Evolutionary conservation across 1,140 invertebrate species (phyloP).

Genomic region (Monomorium pharaonis): DNA sequence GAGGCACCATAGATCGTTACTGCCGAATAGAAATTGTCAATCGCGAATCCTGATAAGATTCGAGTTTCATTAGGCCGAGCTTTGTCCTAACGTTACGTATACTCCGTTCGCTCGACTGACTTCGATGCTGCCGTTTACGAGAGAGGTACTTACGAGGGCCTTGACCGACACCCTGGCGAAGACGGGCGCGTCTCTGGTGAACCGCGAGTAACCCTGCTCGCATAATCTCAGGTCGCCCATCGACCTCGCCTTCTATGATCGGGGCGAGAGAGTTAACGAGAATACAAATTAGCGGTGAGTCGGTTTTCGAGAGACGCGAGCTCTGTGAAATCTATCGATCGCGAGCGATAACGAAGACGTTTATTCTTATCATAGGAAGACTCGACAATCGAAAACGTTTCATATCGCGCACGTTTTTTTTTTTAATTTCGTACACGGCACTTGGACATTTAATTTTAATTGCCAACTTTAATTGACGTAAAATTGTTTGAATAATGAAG

Average conservation of each 20-base stretch:
- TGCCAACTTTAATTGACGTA: background rate
- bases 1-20: slow-evolving; percentile 27
- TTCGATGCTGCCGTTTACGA: slow-evolving; percentile 60
- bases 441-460: background rate
- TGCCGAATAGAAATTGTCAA: slow-evolving; percentile 12
- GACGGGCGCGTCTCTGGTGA: slow-evolving; percentile 80
- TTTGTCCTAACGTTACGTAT: slow-evolving; percentile 11
- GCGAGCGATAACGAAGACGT: background rate
- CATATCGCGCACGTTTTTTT: no score
- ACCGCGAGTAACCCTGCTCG: slow-evolving; percentile 79
- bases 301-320: slow-evolving; percentile 56
- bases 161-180: slow-evolving; percentile 86
- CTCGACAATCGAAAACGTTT: background rate
- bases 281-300: slow-evolving; percentile 66
- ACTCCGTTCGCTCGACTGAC: slow-evolving; percentile 17
- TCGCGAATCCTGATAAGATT: slow-evolving; percentile 7
- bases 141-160: slow-evolving; percentile 86
- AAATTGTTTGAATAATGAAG: background rate
- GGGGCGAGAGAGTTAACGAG: slow-evolving; percentile 62
- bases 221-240: slow-evolving; percentile 83
- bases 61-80: slow-evolving; percentile 14
- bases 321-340: slow-evolving; percentile 30
- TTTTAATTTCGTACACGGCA: background rate
- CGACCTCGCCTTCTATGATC: slow-evolving; percentile 83
- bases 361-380: background rate